Evolutionary conservation across 2,888 invertebrate species (phyloP).

Genomic region (Agriopis leucophaearia): DNA sequence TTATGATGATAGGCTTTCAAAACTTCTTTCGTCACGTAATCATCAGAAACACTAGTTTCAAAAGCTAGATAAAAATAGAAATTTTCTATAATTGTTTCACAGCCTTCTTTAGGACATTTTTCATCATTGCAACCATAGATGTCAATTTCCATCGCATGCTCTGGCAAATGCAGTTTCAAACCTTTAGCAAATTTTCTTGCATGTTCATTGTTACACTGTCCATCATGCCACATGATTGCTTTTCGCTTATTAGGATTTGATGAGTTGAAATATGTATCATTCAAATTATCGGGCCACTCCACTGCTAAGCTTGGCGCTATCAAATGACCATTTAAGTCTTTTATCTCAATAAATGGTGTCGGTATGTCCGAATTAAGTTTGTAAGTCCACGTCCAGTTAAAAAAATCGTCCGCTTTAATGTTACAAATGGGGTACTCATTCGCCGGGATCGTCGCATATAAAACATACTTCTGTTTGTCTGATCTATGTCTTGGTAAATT

Average conservation of each 20-base stretch:
- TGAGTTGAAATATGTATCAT: not conserved
- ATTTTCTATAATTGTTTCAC: constrained; percentile 55
- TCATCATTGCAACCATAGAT: constrained; percentile 73
- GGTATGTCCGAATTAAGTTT: constrained; percentile 73
- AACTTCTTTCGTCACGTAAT: constrained; percentile 73
- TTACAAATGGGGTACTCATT: constrained; percentile 65
- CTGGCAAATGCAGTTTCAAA: constrained; percentile 73
- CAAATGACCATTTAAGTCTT: constrained; percentile 55
- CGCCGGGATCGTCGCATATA: constrained; percentile 65
- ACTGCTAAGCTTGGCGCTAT: constrained; percentile 62
- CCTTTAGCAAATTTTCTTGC: constrained; percentile 54
- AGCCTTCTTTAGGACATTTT: constrained; percentile 59
- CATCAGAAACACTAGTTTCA: constrained; percentile 63
- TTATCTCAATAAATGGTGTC: constrained; percentile 72
- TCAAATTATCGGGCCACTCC: constrained; percentile 52
- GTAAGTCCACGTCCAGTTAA: constrained; percentile 82
- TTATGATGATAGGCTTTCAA: constrained; percentile 82
- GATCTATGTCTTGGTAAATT: constrained; percentile 59
- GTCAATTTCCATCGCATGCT: constrained; percentile 70
- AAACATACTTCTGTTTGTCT: constrained; percentile 70
- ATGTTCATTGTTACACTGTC: constrained; percentile 54
- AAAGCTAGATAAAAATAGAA: constrained; percentile 74
- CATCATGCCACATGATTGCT: constrained; percentile 56
- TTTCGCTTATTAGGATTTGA: constrained; percentile 47
- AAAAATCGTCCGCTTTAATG: constrained; percentile 62